Conservation (phyloP, 2,797 vertebrate genomes). For the Onychomys torridus region DNA sequence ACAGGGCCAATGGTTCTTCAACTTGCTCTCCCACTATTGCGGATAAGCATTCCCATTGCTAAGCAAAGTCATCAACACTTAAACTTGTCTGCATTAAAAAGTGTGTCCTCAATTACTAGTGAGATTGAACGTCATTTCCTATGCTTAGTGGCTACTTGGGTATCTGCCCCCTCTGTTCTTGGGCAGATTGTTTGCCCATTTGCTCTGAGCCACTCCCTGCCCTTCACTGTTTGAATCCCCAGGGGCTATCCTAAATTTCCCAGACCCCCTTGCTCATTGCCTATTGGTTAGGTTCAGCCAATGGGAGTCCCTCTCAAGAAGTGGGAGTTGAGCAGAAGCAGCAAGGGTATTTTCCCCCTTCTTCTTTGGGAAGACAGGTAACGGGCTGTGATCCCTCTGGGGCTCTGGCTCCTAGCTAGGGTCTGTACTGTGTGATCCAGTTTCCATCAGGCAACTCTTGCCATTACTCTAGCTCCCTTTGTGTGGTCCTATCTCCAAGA, state of each 20-base stretch:
- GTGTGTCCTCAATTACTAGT: constrained; percentile 43
- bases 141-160: constrained; percentile 11
- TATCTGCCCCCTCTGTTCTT: background rate
- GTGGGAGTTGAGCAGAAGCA: background rate
- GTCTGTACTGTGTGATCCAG: background rate
- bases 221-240: background rate
- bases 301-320: background rate
- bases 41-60: background rate
- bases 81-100: constrained; percentile 31
- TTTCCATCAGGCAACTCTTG: background rate
- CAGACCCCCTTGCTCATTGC: background rate
- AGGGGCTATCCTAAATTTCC: background rate
- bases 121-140: background rate
- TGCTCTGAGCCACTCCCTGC: background rate
- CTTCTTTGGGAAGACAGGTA: background rate
- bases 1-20: background rate
- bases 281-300: background rate
- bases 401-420: background rate
- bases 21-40: background rate
- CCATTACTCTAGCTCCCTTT: background rate
- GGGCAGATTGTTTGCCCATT: background rate
- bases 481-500: background rate
- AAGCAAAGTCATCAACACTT: background rate
- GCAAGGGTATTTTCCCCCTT: background rate
- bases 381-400: background rate